phyloP scores from a whole-genome alignment of 2,113 vertebrate genomes.

The Spermophilus dauricus region DNA sequence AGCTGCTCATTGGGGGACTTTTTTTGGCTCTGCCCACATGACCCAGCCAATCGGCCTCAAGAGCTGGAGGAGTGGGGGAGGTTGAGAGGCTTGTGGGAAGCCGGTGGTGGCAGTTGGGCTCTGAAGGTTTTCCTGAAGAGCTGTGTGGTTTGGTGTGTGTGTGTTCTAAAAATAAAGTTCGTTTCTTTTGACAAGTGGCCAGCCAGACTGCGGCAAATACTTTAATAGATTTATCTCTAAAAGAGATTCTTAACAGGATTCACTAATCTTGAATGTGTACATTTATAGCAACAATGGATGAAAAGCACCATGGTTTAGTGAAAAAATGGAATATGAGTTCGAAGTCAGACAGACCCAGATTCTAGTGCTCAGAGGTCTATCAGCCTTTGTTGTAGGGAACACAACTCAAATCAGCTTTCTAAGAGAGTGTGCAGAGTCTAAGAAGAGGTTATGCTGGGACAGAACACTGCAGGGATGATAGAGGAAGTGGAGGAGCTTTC shows the following conservation, averaged over 20 bases:
- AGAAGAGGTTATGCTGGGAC: not conserved
- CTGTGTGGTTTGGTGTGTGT: too few relatives aligned
- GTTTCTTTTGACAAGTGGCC: too few relatives aligned
- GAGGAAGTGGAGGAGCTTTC: not conserved
- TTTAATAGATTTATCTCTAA: not conserved
- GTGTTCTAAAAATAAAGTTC: too few relatives aligned
- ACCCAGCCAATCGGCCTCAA: too few relatives aligned
- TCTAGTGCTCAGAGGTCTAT: not conserved
- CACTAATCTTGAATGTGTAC: not conserved
- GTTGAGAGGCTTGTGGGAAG: too few relatives aligned
- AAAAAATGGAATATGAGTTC: fast-evolving
- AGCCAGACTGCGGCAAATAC: not conserved
- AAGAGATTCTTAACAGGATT: not conserved
- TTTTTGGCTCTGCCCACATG: too few relatives aligned
- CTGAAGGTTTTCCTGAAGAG: too few relatives aligned
- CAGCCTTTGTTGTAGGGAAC: fast-evolving
- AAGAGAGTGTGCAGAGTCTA: not conserved
- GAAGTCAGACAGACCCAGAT: not conserved
- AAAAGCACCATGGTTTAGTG: not conserved
- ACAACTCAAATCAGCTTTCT: not conserved
- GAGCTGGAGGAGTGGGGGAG: too few relatives aligned
- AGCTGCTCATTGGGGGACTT: too few relatives aligned
- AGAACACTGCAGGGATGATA: not conserved
- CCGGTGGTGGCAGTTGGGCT: too few relatives aligned
- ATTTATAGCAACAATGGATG: not conserved